phyloP scores from a whole-genome alignment of 53 echinoderm and acorn worm species.

The Mesocentrotus franciscanus region DNA sequence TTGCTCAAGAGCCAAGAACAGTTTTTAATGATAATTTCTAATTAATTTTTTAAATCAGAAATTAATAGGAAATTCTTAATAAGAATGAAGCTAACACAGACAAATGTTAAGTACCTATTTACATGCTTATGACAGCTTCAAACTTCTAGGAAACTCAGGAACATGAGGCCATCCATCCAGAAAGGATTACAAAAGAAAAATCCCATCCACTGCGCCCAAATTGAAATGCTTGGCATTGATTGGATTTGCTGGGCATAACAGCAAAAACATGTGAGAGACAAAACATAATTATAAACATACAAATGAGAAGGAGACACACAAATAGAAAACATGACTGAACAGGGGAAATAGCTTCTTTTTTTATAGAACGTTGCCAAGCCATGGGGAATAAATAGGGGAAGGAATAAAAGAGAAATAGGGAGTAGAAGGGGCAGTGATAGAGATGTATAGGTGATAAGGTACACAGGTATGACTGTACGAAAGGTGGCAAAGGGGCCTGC shows the following conservation, averaged over 20 bases:
- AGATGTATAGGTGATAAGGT: not conserved
- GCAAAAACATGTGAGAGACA: slow-evolving; percentile 5
- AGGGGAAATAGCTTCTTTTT: not conserved
- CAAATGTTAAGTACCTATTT: not conserved
- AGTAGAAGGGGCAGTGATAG: not conserved
- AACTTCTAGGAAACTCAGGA: not conserved
- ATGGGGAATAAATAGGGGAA: not conserved
- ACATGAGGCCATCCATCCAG: not conserved
- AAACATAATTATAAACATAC: not conserved
- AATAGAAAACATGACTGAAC: slow-evolving; percentile 2
- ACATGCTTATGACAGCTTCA: not conserved
- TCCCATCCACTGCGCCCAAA: not conserved
- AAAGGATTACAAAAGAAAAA: not conserved
- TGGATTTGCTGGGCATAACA: not conserved
- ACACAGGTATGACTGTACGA: not conserved
- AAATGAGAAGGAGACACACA: not conserved
- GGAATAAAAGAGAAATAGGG: not conserved
- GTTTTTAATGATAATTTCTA: too few relatives aligned
- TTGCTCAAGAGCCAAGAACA: too few relatives aligned
- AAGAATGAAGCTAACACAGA: not conserved
- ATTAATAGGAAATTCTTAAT: not conserved
- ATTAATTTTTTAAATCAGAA: too few relatives aligned
- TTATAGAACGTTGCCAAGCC: not conserved
- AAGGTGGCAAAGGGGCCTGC: not conserved
- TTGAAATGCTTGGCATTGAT: not conserved